Evolutionary conservation across 2,113 vertebrate genomes (phyloP), one percentile per base, ranked within the genome.

Genomic region (Eleginops maclovinus): DNA sequence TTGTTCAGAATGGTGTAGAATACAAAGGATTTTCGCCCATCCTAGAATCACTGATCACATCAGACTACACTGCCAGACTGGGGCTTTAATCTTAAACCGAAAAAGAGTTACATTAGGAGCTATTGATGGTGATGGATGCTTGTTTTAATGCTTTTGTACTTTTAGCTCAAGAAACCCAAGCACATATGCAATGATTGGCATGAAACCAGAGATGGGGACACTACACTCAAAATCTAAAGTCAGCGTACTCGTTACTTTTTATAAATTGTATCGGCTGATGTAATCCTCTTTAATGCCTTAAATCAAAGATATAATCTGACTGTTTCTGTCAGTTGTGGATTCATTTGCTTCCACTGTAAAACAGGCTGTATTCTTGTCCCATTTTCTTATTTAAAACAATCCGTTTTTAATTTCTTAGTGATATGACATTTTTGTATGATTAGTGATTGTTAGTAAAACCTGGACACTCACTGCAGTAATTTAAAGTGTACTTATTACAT

Each of bases 291-390:
- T 54, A 53, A 66, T 44, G 28, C 66, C 54, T 79, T 41, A 3
- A 28, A 44, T 76, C 60, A 55, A 47, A 59, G 31, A 83, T 75
- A 17, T 44, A 67, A 81, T 75, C 58, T 49, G 61, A 81, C 75
- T 60, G 36, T 50, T 54, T 75, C 68, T 56, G 72, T 62, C 40
- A 62, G 61, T 19, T 14, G 31, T 65, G 60, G 77, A 56, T 67
- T 80, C 2, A 60, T 74, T 79, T 58, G 56, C 44, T 3, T 46
- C 54, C 31, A 64, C 9, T 4, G 26, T 9, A 40, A 36, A 46
- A 63, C 54, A 6, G 15, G 26, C n/a, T 66, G n/a, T 22, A 16
- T 61, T 56, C 41, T 14, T 36, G 3, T 22, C 28, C 0, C 9
- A 9, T 10, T 8, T 36, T 36, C 6, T 36, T 36, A 36, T 36